phyloP scores from a whole-genome alignment of 2,888 invertebrate species.

The Dichetophora obliterata region DNA sequence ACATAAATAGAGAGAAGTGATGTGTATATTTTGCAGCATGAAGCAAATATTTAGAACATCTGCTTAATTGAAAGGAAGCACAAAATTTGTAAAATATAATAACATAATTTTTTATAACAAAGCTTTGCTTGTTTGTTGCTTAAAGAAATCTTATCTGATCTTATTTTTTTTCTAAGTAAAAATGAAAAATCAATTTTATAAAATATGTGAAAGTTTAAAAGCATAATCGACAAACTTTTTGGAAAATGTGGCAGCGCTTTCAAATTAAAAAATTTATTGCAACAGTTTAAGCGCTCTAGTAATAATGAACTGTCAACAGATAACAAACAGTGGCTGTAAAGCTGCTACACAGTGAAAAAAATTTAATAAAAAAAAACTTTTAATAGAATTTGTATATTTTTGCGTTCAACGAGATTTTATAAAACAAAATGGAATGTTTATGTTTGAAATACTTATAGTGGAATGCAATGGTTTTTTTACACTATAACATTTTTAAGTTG shows the following conservation, averaged over 20 bases:
- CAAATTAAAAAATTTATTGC: neutral
- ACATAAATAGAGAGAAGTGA: slow-evolving; percentile 2
- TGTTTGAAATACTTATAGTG: slow-evolving; percentile 19
- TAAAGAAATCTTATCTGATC: neutral
- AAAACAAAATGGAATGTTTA: slow-evolving; percentile 16
- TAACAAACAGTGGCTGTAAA: too few relatives aligned
- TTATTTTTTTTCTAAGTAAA: neutral
- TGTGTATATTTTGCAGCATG: slow-evolving; percentile 1
- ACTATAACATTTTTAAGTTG: slow-evolving; percentile 1
- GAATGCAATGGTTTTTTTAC: neutral
- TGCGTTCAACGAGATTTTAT: neutral
- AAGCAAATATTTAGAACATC: slow-evolving; percentile 25
- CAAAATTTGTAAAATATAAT: slow-evolving; percentile 13
- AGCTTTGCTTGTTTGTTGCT: slow-evolving; percentile 32
- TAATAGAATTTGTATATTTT: neutral
- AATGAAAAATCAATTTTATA: neutral
- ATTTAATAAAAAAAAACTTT: neutral
- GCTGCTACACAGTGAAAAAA: too few relatives aligned
- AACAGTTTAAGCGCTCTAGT: neutral
- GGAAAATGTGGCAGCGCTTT: neutral
- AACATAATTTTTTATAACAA: neutral
- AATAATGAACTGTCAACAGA: too few relatives aligned
- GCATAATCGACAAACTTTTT: neutral
- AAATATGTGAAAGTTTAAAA: too few relatives aligned
- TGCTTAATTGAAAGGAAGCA: slow-evolving; percentile 26